Conservation (phyloP, 2,888 invertebrate species). For the Hartigia nigra region DNA sequence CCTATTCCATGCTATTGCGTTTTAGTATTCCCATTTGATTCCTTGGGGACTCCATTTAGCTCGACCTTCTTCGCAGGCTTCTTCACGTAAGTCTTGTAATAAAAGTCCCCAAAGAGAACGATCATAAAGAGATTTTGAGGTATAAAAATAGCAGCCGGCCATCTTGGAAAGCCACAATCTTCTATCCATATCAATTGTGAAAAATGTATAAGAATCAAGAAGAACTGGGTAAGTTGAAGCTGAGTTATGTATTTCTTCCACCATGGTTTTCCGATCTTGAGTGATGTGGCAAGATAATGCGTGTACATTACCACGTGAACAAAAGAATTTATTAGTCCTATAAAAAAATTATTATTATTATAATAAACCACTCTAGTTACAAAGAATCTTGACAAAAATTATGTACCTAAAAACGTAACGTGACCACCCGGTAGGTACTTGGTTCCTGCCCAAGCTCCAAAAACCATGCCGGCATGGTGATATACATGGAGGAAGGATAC, state of each 20-base stretch:
- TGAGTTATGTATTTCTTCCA: constrained; percentile 90
- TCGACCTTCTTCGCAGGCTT: constrained; percentile 33
- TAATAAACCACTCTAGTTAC: not conserved
- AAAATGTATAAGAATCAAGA: constrained; percentile 71
- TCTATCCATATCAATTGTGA: constrained; percentile 64
- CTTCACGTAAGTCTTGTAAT: constrained; percentile 72
- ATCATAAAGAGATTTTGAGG: constrained; percentile 77
- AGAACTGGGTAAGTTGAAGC: constrained; percentile 82
- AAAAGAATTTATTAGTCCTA: constrained; percentile 76
- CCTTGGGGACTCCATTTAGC: constrained; percentile 36
- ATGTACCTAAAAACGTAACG: constrained; percentile 53
- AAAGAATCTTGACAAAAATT: constrained; percentile 3
- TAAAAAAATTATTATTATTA: constrained; percentile 73
- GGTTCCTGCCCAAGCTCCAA: constrained; percentile 72
- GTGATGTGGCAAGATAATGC: constrained; percentile 79
- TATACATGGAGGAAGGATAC: constrained; percentile 87
- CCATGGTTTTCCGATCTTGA: constrained; percentile 73
- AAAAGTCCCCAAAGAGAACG: constrained; percentile 75
- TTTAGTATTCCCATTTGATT: constrained; percentile 42
- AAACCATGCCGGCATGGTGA: constrained; percentile 86
- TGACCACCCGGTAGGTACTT: constrained; percentile 73
- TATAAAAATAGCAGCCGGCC: constrained; percentile 69
- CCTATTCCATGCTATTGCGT: not conserved
- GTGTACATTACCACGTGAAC: constrained; percentile 87
- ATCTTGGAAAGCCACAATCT: constrained; percentile 72